phyloP scores from a whole-genome alignment of 1,140 invertebrate genomes.

The Brachionus rubens region DNA sequence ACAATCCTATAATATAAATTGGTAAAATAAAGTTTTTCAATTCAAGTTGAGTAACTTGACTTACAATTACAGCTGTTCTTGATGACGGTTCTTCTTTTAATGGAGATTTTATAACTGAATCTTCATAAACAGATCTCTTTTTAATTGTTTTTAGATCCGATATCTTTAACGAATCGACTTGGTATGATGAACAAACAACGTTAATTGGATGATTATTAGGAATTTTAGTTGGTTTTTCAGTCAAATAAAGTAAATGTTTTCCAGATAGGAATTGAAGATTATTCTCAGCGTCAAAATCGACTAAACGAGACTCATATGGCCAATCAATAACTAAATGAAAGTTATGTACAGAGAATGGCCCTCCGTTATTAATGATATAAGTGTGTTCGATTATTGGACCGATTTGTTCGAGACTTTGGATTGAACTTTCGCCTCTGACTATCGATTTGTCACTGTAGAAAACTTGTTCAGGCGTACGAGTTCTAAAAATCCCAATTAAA shows the following conservation, averaged over 20 bases:
- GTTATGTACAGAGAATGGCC: conserved; percentile 9
- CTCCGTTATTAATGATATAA: conserved; percentile 37
- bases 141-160: neutral
- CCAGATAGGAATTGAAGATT: neutral
- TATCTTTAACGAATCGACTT: neutral
- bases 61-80: conserved; percentile 38
- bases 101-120: neutral
- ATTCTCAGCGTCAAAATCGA: conserved; percentile 8
- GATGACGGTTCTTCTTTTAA: neutral
- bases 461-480: conserved; percentile 32
- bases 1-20: conserved; percentile 10
- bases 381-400: conserved; percentile 36
- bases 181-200: conserved; percentile 7
- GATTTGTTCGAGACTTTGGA: conserved; percentile 36
- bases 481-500: too few relatives aligned
- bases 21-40: too few relatives aligned
- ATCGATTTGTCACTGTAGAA: conserved; percentile 3
- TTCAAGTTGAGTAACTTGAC: too few relatives aligned
- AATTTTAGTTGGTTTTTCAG: conserved; percentile 41
- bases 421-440: conserved; percentile 30
- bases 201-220: conserved; percentile 44
- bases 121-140: neutral
- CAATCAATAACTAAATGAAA: conserved; percentile 34
- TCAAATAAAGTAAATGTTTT: conserved; percentile 45
- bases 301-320: conserved; percentile 33